Evolutionary conservation across 2,113 vertebrate genomes (phyloP).

Genomic region (human (Homo sapiens)): GRCh38 chr14:37838001-37838500

Average conservation of each 20-base stretch:
- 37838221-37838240: not conserved
- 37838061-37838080: not conserved
- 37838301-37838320: not conserved
- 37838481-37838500: not conserved
- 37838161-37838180: not conserved
- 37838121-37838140: conserved; percentile 1
- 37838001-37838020: not conserved
- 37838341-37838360: not conserved
- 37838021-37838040: not conserved
- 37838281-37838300: not conserved
- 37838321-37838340: not conserved
- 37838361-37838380: not conserved
- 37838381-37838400: not conserved
- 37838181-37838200: not conserved
- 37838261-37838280: not conserved
- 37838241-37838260: not conserved
- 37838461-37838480: not conserved
- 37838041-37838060: not conserved
- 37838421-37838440: not conserved
- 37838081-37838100: not conserved
- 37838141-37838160: not conserved
- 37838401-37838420: not conserved
- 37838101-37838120: not conserved
- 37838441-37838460: not conserved
- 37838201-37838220: not conserved